A percentile compares a stretch with the other conserved stretches of the same genome.
Evolutionary conservation across 2,113 vertebrate species (phyloP).

Genomic region (Telmatochromis brachygnathus): DNA sequence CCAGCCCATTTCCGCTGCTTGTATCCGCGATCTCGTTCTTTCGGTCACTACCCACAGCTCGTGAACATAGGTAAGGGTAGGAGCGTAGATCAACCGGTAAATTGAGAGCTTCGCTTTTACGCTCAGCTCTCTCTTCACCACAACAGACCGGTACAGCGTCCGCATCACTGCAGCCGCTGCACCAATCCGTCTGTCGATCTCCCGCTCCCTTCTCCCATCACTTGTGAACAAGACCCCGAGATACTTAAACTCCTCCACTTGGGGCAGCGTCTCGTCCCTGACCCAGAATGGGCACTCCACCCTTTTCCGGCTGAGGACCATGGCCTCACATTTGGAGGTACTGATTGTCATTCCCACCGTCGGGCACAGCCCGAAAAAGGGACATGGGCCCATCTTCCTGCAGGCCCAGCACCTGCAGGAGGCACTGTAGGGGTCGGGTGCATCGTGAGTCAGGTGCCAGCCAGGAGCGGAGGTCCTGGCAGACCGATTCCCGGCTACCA

Average conservation of each 20-base stretch:
- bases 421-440: neutral
- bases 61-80: accelerated
- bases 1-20: accelerated
- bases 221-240: neutral
- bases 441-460: neutral
- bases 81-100: neutral
- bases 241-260: neutral
- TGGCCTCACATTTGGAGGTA: neutral
- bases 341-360: neutral
- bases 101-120: no score
- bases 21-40: neutral
- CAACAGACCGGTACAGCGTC: neutral
- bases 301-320: neutral
- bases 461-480: neutral
- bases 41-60: accelerated
- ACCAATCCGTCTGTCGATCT: neutral
- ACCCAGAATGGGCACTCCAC: neutral
- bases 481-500: neutral
- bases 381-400: neutral
- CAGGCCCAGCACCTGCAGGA: neutral
- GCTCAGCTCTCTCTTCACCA: neutral
- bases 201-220: neutral
- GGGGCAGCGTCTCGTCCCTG: neutral
- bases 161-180: neutral
- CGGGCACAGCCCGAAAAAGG: neutral